phyloP scores from a whole-genome alignment of 2,888 invertebrate species.

The Bimastos eiseni region DNA sequence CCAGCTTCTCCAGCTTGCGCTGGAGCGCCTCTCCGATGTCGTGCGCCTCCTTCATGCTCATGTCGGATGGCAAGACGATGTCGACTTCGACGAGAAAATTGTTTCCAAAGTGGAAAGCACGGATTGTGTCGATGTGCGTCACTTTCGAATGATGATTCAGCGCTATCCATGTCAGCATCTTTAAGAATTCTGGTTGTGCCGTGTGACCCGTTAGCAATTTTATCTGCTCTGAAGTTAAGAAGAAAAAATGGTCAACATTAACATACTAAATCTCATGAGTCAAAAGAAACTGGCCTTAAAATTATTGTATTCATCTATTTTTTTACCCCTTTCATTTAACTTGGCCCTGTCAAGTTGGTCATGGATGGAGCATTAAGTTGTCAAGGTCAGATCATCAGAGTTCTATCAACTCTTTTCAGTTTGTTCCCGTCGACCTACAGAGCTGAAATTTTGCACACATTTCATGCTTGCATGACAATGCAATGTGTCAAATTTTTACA shows the following conservation, averaged over 20 bases:
- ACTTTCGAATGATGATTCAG: slow-evolving; percentile 58
- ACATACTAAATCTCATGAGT: background rate
- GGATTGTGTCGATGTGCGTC: slow-evolving; percentile 63
- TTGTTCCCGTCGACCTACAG: too few relatives aligned
- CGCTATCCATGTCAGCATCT: slow-evolving; percentile 59
- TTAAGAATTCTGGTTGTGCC: slow-evolving; percentile 58
- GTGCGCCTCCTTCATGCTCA: slow-evolving; percentile 63
- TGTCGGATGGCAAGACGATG: slow-evolving; percentile 58
- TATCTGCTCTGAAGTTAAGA: slow-evolving; percentile 55
- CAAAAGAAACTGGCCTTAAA: background rate
- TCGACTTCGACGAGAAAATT: slow-evolving; percentile 63
- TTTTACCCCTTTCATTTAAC: too few relatives aligned
- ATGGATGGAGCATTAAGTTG: too few relatives aligned
- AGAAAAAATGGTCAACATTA: background rate
- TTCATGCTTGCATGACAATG: too few relatives aligned
- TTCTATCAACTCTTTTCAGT: too few relatives aligned
- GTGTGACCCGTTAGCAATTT: slow-evolving; percentile 58
- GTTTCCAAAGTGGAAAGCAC: slow-evolving; percentile 65
- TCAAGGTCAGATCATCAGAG: too few relatives aligned
- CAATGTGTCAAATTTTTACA: too few relatives aligned
- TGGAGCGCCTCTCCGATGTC: slow-evolving; percentile 65
- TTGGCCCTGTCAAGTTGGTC: too few relatives aligned
- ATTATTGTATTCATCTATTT: background rate
- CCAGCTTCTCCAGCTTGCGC: slow-evolving; percentile 63
- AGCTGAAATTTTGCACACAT: too few relatives aligned